These are phyloP conservation scores for Toxonevra muliebris DNA, from an alignment of 2,888 invertebrate genomes.

Conservation along the genomic window DNA sequence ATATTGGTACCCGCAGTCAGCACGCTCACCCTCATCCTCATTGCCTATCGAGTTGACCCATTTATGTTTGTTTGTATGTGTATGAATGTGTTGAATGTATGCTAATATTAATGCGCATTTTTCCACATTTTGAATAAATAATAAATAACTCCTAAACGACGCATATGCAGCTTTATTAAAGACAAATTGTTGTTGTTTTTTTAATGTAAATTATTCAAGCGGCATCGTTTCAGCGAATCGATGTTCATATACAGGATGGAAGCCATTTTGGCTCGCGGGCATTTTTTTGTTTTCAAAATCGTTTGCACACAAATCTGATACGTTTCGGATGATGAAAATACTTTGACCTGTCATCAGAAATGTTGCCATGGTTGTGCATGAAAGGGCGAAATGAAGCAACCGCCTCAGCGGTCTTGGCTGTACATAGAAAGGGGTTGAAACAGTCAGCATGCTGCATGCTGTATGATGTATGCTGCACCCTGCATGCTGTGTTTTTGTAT, in stretches of 20 bases:
- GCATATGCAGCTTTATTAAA: slow-evolving; percentile 42
- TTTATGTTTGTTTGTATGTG: not conserved
- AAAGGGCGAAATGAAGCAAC: not conserved
- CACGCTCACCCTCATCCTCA: too few relatives aligned
- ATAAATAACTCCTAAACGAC: slow-evolving; percentile 21
- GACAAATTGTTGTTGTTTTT: slow-evolving; percentile 46
- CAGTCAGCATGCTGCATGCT: not conserved
- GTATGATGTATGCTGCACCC: not conserved
- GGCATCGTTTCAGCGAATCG: slow-evolving; percentile 23
- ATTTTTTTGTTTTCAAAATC: slow-evolving; percentile 20
- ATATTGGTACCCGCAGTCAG: too few relatives aligned
- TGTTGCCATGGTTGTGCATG: slow-evolving; percentile 17
- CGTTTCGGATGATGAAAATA: slow-evolving; percentile 18
- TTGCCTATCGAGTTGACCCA: not conserved
- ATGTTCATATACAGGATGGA: slow-evolving; percentile 53
- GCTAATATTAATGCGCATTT: slow-evolving; percentile 10
- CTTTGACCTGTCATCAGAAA: slow-evolving; percentile 1
- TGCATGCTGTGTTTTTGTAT: slow-evolving; percentile 9
- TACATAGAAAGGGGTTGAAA: slow-evolving; percentile 42
- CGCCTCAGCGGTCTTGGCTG: not conserved
- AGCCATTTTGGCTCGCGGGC: slow-evolving; percentile 52
- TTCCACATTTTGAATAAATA: not conserved
- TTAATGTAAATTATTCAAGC: slow-evolving; percentile 31
- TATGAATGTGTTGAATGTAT: too few relatives aligned
- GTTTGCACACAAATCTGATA: slow-evolving; percentile 10